Evolutionary conservation across 2,888 invertebrate genomes (phyloP).

Genomic region (Ptychoptera albimana): DNA sequence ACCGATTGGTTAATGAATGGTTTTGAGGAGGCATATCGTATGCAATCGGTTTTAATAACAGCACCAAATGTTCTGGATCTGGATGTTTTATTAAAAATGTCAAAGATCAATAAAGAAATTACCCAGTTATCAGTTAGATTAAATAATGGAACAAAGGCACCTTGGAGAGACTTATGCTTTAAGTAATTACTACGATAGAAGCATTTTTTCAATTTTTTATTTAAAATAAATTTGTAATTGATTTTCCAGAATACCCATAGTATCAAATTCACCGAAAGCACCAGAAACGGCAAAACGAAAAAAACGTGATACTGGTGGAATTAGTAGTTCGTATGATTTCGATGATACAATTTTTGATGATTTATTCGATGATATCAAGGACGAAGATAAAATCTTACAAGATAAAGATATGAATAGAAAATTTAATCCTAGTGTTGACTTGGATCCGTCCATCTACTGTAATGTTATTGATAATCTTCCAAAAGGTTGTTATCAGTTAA

Average conservation of each 20-base stretch:
- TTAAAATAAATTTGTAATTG: not conserved
- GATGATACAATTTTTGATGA: slow-evolving; percentile 6
- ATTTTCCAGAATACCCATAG: slow-evolving; percentile 21
- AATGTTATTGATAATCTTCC: slow-evolving; percentile 42
- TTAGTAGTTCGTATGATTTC: not conserved
- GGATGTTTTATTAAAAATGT: slow-evolving; percentile 35
- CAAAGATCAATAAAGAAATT: slow-evolving; percentile 36
- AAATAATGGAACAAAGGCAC: slow-evolving; percentile 15
- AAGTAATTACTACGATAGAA: slow-evolving; percentile 11
- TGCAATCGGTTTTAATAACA: slow-evolving; percentile 44
- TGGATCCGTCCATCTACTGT: slow-evolving; percentile 44
- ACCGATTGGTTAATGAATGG: slow-evolving; percentile 56
- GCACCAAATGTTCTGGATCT: slow-evolving; percentile 52
- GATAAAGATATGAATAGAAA: not conserved
- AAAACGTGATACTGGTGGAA: not conserved
- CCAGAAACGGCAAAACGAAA: slow-evolving; percentile 13
- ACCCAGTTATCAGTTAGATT: slow-evolving; percentile 26
- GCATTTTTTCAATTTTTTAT: not conserved
- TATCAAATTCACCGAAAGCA: slow-evolving; percentile 13
- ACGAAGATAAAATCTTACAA: not conserved
- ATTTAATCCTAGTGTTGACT: slow-evolving; percentile 40
- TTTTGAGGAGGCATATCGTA: slow-evolving; percentile 45
- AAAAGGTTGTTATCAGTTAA: slow-evolving; percentile 43
- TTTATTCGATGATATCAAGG: slow-evolving; percentile 8
- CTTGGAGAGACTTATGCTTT: slow-evolving; percentile 13